Percentiles rank a stretch among this genome's conserved stretches.
Evolutionary conservation across 1,140 invertebrate species (phyloP).

Genomic region (Lepidotrigona ventralis): DNA sequence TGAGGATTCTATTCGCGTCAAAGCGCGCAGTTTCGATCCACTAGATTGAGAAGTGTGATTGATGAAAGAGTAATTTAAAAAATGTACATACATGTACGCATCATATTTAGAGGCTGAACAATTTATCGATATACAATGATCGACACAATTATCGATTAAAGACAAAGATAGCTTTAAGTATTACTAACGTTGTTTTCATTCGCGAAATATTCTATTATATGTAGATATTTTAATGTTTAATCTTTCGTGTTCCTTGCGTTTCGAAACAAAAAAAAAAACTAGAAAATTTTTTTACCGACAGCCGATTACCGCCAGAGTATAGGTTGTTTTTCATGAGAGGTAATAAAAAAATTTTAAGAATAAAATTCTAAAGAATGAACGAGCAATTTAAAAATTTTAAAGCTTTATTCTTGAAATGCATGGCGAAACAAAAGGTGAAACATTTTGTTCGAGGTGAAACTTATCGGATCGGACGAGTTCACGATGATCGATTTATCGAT

Average conservation of each 20-base stretch:
- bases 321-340: background rate
- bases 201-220: constrained; percentile 21
- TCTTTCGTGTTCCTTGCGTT: constrained; percentile 12
- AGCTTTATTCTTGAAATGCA: constrained; percentile 2
- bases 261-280: background rate
- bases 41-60: background rate
- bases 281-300: background rate
- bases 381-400: background rate
- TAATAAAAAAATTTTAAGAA: background rate
- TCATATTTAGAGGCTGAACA: constrained; percentile 35
- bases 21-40: background rate
- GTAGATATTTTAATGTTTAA: constrained; percentile 36
- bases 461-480: background rate
- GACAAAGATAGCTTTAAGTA: constrained; percentile 29
- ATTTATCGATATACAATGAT: constrained; percentile 35
- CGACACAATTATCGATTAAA: constrained; percentile 22
- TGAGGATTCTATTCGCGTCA: background rate
- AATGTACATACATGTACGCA: constrained; percentile 43
- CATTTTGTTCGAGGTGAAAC: background rate
- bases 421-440: constrained; percentile 22
- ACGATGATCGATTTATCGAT: background rate
- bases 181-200: constrained; percentile 20
- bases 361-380: background rate
- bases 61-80: constrained; percentile 25
- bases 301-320: too few relatives aligned